These are phyloP conservation scores for Mastomys coucha DNA, from an alignment of 2,113 vertebrate species.

Conservation along the genomic window DNA sequence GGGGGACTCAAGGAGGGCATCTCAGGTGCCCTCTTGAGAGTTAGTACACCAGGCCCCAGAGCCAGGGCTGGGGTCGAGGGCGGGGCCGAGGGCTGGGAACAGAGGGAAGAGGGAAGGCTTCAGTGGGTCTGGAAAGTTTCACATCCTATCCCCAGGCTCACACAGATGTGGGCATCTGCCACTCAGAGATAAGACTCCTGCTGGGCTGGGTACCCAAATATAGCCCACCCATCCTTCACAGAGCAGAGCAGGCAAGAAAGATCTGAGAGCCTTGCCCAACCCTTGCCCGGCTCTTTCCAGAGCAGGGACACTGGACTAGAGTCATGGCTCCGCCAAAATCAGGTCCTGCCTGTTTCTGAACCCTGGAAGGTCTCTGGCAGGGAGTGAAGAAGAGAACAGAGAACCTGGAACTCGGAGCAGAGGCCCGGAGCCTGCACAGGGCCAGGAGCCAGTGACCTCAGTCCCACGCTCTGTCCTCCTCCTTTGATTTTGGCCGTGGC, in stretches of 20 bases:
- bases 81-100: fast-evolving
- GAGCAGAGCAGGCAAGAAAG: background rate
- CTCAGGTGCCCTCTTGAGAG: background rate
- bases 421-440: background rate
- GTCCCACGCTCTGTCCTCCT: fast-evolving
- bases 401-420: fast-evolving
- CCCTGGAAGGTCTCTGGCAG: background rate
- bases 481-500: background rate
- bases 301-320: background rate
- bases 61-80: too few relatives aligned
- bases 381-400: background rate
- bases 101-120: background rate
- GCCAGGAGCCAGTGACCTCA: fast-evolving
- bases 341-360: background rate
- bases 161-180: background rate
- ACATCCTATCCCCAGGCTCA: background rate
- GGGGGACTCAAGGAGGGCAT: background rate
- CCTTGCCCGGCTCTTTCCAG: background rate
- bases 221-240: background rate
- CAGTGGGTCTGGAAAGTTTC: fast-evolving
- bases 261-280: background rate
- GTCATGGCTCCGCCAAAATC: background rate
- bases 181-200: too few relatives aligned
- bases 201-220: background rate
- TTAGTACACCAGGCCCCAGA: background rate